phyloP scores from a whole-genome alignment of 2,888 invertebrate species.

The Gortyna flavago region DNA sequence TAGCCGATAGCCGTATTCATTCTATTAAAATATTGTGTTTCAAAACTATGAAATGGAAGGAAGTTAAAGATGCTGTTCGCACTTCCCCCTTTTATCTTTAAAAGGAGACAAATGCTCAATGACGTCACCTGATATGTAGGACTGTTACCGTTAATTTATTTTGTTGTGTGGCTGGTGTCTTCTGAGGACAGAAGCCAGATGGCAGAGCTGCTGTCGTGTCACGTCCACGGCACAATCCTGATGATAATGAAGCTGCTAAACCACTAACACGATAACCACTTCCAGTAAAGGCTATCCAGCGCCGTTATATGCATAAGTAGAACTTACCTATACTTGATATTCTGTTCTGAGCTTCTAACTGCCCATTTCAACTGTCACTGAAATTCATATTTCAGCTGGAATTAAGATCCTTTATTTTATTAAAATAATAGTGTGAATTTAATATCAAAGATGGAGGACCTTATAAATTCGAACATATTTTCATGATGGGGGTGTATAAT shows the following conservation, averaged over 20 bases:
- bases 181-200: background rate
- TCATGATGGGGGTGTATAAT: slow-evolving; percentile 18
- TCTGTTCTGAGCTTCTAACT: background rate
- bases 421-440: slow-evolving; percentile 29
- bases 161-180: background rate
- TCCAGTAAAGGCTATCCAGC: background rate
- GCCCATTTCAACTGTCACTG: slow-evolving; percentile 33
- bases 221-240: background rate
- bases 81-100: background rate
- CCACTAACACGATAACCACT: background rate
- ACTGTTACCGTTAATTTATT: too few relatives aligned
- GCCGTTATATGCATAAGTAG: background rate
- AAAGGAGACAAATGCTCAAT: background rate
- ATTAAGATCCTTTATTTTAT: slow-evolving; percentile 22
- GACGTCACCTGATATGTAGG: background rate
- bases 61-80: slow-evolving; percentile 3
- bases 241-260: background rate
- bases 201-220: background rate
- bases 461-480: slow-evolving; percentile 38
- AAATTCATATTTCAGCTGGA: slow-evolving; percentile 29
- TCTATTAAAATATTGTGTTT: slow-evolving; percentile 36
- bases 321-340: background rate
- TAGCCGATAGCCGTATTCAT: slow-evolving; percentile 38
- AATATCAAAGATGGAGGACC: slow-evolving; percentile 31
- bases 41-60: slow-evolving; percentile 21